Evolutionary conservation across 2,113 vertebrate genomes (phyloP).

Genomic region (Gorsachius goisagi): DNA sequence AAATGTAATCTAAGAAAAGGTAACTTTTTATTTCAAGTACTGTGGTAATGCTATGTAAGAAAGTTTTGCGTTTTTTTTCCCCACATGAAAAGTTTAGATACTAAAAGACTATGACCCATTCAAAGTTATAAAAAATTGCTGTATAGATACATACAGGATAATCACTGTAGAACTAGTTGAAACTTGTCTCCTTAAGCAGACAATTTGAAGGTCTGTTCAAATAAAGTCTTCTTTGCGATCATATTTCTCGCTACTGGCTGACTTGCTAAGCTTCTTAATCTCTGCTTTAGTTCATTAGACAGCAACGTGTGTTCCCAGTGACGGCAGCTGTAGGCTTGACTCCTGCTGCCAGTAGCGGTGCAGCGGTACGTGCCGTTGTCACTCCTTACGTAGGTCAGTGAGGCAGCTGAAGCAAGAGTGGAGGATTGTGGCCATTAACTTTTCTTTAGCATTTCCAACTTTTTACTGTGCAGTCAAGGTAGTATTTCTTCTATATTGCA

Average conservation of each 20-base stretch:
- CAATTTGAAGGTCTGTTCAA: not conserved
- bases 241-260: not conserved
- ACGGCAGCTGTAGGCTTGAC: not conserved
- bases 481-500: not conserved
- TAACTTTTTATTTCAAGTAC: not conserved
- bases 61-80: not conserved
- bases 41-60: not conserved
- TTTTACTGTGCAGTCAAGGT: not conserved
- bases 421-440: not conserved
- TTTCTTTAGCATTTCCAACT: not conserved
- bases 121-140: not conserved
- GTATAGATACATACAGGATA: not conserved
- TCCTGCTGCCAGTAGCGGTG: not conserved
- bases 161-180: not conserved
- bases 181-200: not conserved
- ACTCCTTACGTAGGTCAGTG: rapidly evolving
- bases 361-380: rapidly evolving
- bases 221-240: not conserved
- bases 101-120: not conserved
- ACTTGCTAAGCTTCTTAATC: conserved; percentile 2
- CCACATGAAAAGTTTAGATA: not conserved
- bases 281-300: not conserved
- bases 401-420: not conserved
- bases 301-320: not conserved
- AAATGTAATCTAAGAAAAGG: not conserved